Conservation (phyloP, 2,797 vertebrate species). For the Galago senegalensis region DNA sequence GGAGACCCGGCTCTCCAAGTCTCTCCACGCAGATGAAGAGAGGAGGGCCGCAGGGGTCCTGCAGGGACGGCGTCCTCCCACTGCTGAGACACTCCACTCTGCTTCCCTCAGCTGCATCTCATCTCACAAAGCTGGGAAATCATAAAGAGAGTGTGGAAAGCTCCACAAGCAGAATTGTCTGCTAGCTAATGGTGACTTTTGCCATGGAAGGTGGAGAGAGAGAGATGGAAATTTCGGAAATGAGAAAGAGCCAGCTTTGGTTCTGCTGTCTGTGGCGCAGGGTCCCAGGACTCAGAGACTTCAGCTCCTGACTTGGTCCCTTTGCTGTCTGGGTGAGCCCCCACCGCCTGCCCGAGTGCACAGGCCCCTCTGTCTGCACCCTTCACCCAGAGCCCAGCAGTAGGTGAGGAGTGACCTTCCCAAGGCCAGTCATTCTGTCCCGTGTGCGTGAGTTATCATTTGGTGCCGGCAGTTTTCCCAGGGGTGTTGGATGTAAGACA, state of each 20-base stretch:
- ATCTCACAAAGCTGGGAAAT: neutral
- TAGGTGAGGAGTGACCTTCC: neutral
- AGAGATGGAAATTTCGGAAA: conserved; percentile 32
- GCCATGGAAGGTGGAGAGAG: neutral
- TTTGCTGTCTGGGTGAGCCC: too few relatives aligned
- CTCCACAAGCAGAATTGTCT: neutral
- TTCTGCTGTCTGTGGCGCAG: neutral
- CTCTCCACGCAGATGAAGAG: fast-evolving
- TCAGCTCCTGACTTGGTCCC: too few relatives aligned
- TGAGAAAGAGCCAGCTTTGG: neutral
- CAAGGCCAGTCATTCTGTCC: neutral
- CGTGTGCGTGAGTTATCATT: neutral
- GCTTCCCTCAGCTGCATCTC: neutral
- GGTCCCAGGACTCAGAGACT: fast-evolving
- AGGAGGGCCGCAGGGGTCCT: fast-evolving
- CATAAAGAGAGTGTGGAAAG: conserved; percentile 27
- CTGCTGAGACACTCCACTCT: fast-evolving
- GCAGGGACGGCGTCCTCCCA: neutral
- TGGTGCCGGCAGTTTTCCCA: too few relatives aligned
- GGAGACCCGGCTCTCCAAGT: fast-evolving
- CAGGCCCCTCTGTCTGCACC: too few relatives aligned
- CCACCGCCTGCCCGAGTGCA: neutral
- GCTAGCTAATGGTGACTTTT: neutral
- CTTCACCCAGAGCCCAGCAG: fast-evolving
- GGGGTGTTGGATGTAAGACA: neutral